Evolutionary conservation across 1,140 invertebrate species (phyloP), one percentile per base, ranked within the genome.

Genomic region (Apis mellifera): DNA sequence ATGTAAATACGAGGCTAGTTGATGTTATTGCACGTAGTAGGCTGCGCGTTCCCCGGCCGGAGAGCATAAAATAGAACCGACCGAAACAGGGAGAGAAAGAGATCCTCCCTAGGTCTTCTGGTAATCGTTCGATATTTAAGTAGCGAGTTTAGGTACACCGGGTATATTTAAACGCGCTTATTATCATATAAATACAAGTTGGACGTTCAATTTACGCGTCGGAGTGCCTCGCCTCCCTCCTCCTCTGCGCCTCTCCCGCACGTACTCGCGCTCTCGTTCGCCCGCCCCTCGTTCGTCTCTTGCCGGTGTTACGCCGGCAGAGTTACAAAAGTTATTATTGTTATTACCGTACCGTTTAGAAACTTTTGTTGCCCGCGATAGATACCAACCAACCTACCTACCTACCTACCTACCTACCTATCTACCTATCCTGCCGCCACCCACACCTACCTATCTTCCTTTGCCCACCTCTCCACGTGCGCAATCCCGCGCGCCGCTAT

Each of bases 141-240:
- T 93, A 93, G 91, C 91, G 89, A 93, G 92, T 93, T 93, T 92
- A 91, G 91, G 89, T 91, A 92, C 91, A 94, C 91, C 90, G 90
- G 90, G 92, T 94, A 93, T 93, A 93, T 94, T 94, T 93, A 93
- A 94, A 94, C 93, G 91, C 89, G 92, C 93, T 94, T 94, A 94
- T 94, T 94, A 94, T 94, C 93, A 94, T 94, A 94, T 94, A 94
- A 94, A 94, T 94, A 94, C 93, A 94, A 94, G 92, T 94, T 93
- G 93, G 92, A 93, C 92, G 93, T 93, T 93, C 92, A 94, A 94
- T 94, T 94, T 94, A 94, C 93, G 90, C 93, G 90, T 85, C 85
- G 87, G 87, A 90, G 85, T 91, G 73, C 81, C 82, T 60, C 64
- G 62, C 71, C 84, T 69, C 65, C 70, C 72, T 55, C 69, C 21